Evolutionary conservation across 2,888 invertebrate genomes (phyloP).

Genomic region (Pseudococcus longispinus): DNA sequence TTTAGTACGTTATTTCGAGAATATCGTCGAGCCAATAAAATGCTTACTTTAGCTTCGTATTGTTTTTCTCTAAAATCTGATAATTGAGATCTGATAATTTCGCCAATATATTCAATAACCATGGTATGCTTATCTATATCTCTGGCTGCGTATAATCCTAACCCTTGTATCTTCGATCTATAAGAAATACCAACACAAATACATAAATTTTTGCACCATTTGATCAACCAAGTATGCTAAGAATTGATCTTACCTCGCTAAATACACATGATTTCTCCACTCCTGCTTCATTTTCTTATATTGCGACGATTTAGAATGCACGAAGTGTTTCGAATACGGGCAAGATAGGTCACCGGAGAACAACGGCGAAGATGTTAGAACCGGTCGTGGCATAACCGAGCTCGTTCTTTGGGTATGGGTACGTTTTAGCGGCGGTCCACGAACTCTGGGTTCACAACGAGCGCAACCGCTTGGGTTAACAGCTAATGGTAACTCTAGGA

Average conservation of each 20-base stretch:
- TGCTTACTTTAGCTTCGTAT: slow-evolving; percentile 82
- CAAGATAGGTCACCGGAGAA: slow-evolving; percentile 65
- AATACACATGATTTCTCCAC: slow-evolving; percentile 96
- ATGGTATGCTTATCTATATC: slow-evolving; percentile 99
- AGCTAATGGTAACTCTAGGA: slow-evolving; percentile 93
- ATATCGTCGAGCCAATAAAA: background rate
- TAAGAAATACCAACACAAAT: background rate
- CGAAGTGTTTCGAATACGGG: slow-evolving; percentile 96
- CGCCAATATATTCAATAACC: slow-evolving; percentile 99
- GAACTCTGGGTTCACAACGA: slow-evolving; percentile 84
- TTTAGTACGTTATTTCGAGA: background rate
- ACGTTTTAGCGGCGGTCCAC: slow-evolving; percentile 76
- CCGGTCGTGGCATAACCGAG: slow-evolving; percentile 58
- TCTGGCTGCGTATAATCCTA: slow-evolving; percentile 95
- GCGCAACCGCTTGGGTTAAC: slow-evolving; percentile 99
- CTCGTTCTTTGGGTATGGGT: slow-evolving; percentile 81
- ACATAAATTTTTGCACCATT: background rate
- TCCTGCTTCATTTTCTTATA: slow-evolving; percentile 99
- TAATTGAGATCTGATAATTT: slow-evolving; percentile 94
- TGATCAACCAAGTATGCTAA: background rate
- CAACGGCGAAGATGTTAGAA: slow-evolving; percentile 61
- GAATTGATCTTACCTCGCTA: slow-evolving; percentile 75
- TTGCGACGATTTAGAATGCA: slow-evolving; percentile 97
- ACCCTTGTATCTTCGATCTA: slow-evolving; percentile 92
- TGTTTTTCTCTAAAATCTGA: slow-evolving; percentile 95